These are phyloP conservation scores for Clistopyga incitator DNA, from an alignment of 2,888 invertebrate genomes.

Conservation along the genomic window DNA sequence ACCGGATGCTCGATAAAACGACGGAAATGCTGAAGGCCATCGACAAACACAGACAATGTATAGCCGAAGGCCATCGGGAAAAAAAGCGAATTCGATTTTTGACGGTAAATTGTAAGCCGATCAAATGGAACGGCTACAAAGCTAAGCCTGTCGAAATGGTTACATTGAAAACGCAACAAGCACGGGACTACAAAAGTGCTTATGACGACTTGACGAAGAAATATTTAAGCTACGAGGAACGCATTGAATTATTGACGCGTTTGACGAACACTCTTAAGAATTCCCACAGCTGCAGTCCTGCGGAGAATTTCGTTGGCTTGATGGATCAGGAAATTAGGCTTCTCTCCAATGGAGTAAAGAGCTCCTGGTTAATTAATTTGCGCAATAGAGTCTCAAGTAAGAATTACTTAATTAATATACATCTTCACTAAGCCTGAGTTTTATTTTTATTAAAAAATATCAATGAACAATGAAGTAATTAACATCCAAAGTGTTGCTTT, in stretches of 20 bases:
- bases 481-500: too few relatives aligned
- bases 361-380: constrained; percentile 87
- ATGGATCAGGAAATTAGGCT: constrained; percentile 91
- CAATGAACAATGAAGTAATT: too few relatives aligned
- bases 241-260: constrained; percentile 79
- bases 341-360: constrained; percentile 87
- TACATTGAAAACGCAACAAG: constrained; percentile 92
- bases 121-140: constrained; percentile 91
- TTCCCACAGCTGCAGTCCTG: constrained; percentile 86
- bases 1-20: constrained; percentile 90
- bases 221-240: constrained; percentile 84
- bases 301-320: constrained; percentile 87
- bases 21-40: constrained; percentile 89
- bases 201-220: constrained; percentile 89
- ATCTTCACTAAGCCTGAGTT: too few relatives aligned
- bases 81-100: constrained; percentile 88
- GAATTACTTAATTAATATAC: too few relatives aligned
- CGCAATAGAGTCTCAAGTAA: constrained; percentile 87
- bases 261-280: constrained; percentile 88
- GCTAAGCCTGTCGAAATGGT: constrained; percentile 91
- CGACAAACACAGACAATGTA: constrained; percentile 88
- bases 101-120: constrained; percentile 89
- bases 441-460: too few relatives aligned
- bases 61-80: constrained; percentile 87
- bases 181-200: constrained; percentile 90